phyloP scores from a whole-genome alignment of 2,797 vertebrate species.

The Pantherophis vulpinus region DNA sequence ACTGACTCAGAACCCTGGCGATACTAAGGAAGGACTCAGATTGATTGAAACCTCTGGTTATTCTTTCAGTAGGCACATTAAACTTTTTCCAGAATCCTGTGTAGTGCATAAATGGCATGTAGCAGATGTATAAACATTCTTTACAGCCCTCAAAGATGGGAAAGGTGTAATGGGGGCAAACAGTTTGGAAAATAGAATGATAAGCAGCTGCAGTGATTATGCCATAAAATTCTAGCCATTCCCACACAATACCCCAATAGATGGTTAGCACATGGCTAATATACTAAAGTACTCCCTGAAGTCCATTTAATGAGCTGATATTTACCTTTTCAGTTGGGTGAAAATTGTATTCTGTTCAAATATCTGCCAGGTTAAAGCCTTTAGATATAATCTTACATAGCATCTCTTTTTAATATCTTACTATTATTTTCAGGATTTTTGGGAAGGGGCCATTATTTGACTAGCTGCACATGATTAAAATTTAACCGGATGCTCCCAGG shows the following conservation, averaged over 20 bases:
- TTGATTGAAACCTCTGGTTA: not conserved
- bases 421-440: constrained; percentile 29
- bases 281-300: not conserved
- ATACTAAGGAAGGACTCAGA: not conserved
- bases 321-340: not conserved
- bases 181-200: not conserved
- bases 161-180: not conserved
- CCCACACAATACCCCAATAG: not conserved
- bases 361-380: constrained; percentile 12
- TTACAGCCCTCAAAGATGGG: not conserved
- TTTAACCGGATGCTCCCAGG: constrained; percentile 56
- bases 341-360: constrained; percentile 28
- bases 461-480: constrained; percentile 48
- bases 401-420: constrained; percentile 39
- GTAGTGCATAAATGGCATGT: not conserved
- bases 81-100: not conserved
- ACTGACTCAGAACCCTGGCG: not conserved
- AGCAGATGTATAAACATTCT: not conserved
- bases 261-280: not conserved
- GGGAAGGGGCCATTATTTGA: constrained; percentile 44
- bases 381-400: constrained; percentile 12
- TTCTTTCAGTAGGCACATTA: not conserved
- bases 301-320: not conserved
- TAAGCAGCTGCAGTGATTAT: not conserved
- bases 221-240: not conserved